Evolutionary conservation across 2,888 invertebrate species (phyloP), one percentile per base, ranked within the genome.

Genomic region (Nephrotoma appendiculata): DNA sequence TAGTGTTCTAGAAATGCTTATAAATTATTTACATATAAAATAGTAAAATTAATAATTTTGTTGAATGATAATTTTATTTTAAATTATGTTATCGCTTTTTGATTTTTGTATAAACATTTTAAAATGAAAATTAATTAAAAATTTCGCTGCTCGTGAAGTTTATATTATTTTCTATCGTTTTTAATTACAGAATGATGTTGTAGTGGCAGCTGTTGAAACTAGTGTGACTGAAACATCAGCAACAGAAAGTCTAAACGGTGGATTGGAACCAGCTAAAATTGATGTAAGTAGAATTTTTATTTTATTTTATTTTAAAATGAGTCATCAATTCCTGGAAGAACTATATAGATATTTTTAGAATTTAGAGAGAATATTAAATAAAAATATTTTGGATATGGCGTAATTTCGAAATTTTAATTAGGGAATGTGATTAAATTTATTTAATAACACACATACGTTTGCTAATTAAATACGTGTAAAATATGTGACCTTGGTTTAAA

Each of bases 191-290:
- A 71, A 31, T 71, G 71, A 71, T 71, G 57, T 52, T 52, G 52
- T 71, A 71, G 44, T 12, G 9, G 44, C 85, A 44, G 44, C 43
- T 43, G 43, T 85, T 85, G 85, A 85, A 85, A 85, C 43, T 85
- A 44, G 15, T 44, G 85, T 31, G 44, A 19, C 88, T 87, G 89
- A 89, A 87, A 88, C 88, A 88, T 88, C 89, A 85, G 89, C 89
- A 87, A 89, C 89, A 88, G 89, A 89, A 88, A 89, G 88, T 87
- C 87, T 89, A 87, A 89, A 89, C 88, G 89, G 89, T 87, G 88
- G 87, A 84, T 87, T 88, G 88, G 89, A 89, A 87, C 88, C 87
- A 83, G 86, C 87, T 86, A 86, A 87, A 83, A 86, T 87, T 87
- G 87, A 87, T 85, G 87, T 87, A 86, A 42, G 43, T 85, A 31